Evolutionary conservation across 2,888 invertebrate species (phyloP).

Genomic region (Stenchaetothrips biformis): DNA sequence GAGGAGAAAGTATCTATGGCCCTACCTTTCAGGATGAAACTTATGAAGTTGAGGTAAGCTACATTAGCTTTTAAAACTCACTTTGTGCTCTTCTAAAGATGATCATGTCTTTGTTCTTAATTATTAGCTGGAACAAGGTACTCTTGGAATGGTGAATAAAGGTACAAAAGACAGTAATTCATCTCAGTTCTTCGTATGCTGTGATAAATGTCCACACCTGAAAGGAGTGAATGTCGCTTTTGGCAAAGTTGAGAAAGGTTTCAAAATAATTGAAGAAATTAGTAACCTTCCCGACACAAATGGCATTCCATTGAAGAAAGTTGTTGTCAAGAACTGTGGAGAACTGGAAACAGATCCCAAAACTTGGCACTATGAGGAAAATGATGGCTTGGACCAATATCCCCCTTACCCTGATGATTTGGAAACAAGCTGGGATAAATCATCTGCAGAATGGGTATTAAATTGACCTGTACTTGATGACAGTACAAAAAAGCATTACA

Average conservation of each 20-base stretch:
- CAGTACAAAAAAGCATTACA: background rate
- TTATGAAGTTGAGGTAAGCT: slow-evolving; percentile 58
- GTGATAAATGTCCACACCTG: slow-evolving; percentile 67
- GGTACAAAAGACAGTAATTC: slow-evolving; percentile 77
- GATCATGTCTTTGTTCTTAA: slow-evolving; percentile 35
- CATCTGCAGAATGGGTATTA: background rate
- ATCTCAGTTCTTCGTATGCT: slow-evolving; percentile 91
- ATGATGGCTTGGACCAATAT: slow-evolving; percentile 67
- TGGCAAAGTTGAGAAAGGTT: slow-evolving; percentile 72
- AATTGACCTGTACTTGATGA: too few species aligned
- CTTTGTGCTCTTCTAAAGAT: background rate
- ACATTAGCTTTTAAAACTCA: background rate
- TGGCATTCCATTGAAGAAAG: slow-evolving; percentile 52
- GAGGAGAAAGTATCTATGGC: slow-evolving; percentile 94
- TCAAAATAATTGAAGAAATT: slow-evolving; percentile 67
- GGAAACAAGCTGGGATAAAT: slow-evolving; percentile 43
- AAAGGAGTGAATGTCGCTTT: slow-evolving; percentile 78
- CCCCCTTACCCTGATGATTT: slow-evolving; percentile 77
- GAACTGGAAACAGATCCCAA: slow-evolving; percentile 54
- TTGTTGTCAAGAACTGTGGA: slow-evolving; percentile 68
- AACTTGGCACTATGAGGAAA: slow-evolving; percentile 62
- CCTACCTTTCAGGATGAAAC: slow-evolving; percentile 85
- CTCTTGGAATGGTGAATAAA: slow-evolving; percentile 74
- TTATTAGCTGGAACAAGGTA: slow-evolving; percentile 53
- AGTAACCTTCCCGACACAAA: slow-evolving; percentile 51